A percentile compares a stretch with the other conserved stretches of the same genome.
Evolutionary conservation across 2,888 invertebrate species (phyloP).

Genomic region (Lordiphosa andalusiaca): DNA sequence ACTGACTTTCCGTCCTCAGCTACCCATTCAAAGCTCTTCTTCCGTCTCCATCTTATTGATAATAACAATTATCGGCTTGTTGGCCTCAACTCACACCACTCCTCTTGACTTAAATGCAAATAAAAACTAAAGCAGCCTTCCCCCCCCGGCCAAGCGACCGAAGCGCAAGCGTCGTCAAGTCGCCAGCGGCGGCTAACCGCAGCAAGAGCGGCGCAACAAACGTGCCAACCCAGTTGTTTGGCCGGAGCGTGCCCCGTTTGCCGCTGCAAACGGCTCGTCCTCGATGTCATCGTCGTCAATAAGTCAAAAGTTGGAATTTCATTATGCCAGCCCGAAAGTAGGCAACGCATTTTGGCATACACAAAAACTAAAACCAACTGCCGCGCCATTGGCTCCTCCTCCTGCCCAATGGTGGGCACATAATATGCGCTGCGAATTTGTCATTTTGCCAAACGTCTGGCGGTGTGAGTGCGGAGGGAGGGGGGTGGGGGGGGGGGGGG

Average conservation of each 20-base stretch:
- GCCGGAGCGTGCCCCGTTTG: neutral
- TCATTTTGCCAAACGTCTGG: conserved; percentile 74
- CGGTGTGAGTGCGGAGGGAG: conserved; percentile 51
- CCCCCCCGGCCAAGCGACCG: conserved; percentile 4
- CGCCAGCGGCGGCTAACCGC: conserved; percentile 45
- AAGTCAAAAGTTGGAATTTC: conserved; percentile 78
- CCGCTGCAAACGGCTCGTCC: conserved; percentile 19
- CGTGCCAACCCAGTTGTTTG: conserved; percentile 1
- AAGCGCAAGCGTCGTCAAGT: conserved; percentile 48
- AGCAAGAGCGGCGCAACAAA: conserved; percentile 26
- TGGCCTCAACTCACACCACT: too few relatives aligned
- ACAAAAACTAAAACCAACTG: conserved; percentile 63
- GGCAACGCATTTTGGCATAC: conserved; percentile 74
- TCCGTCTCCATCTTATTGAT: too few relatives aligned
- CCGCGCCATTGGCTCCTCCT: conserved; percentile 44
- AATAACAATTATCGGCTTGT: too few relatives aligned
- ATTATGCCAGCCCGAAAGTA: conserved; percentile 73
- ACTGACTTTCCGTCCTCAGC: too few relatives aligned
- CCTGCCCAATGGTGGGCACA: conserved; percentile 18
- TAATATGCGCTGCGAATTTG: conserved; percentile 69
- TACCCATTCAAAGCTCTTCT: too few relatives aligned
- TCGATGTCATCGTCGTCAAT: conserved; percentile 67
- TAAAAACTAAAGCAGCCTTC: conserved; percentile 11
- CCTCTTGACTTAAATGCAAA: conserved; percentile 4
- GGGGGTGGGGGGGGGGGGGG: too few relatives aligned